These are phyloP conservation scores for Cariama cristata DNA, from an alignment of 2,113 vertebrate species.

Conservation along the genomic window DNA sequence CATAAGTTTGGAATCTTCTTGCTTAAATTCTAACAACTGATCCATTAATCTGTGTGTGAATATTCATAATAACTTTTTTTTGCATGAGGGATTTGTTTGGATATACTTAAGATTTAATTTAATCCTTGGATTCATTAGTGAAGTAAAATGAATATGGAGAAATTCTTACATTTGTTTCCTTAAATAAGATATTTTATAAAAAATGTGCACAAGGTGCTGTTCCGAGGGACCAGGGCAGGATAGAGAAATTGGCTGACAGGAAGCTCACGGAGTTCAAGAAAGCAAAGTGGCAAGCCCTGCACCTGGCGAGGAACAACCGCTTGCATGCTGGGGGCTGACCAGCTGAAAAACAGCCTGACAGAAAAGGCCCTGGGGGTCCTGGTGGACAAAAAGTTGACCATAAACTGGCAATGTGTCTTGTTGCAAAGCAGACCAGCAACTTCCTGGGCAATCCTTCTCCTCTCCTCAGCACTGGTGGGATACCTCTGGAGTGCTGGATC, in stretches of 20 bases:
- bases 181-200: not conserved
- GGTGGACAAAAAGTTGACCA: not conserved
- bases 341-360: not conserved
- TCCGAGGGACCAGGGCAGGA: not conserved
- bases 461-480: not conserved
- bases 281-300: not conserved
- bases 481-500: not conserved
- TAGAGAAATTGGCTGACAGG: not conserved
- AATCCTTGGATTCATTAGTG: not conserved
- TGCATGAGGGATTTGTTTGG: not conserved
- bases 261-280: not conserved
- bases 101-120: not conserved
- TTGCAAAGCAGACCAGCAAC: fast-evolving
- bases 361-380: not conserved
- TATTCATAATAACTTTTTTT: not conserved
- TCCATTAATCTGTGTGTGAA: not conserved
- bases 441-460: not conserved
- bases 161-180: not conserved
- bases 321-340: not conserved
- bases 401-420: not conserved
- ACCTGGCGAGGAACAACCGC: fast-evolving
- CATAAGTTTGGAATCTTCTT: not conserved
- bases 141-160: not conserved
- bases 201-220: not conserved
- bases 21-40: not conserved